Evolutionary conservation across 2,113 vertebrate genomes (phyloP).

Genomic region (Platichthys flesus): DNA sequence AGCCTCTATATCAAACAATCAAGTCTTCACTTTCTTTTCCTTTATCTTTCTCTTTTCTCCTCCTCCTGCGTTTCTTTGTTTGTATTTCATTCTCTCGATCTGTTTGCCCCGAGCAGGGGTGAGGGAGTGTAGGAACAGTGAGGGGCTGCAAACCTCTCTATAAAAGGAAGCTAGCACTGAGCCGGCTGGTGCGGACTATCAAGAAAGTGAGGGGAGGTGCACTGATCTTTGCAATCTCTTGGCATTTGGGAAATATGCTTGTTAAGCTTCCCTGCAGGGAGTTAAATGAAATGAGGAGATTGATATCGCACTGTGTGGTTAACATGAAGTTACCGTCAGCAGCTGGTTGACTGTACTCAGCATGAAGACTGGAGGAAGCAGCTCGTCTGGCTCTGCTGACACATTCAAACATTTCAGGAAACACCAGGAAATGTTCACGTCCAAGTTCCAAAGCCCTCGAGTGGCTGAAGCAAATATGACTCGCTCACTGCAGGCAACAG

Average conservation of each 20-base stretch:
- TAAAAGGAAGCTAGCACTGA: constrained; percentile 67
- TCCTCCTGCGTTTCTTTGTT: constrained; percentile 11
- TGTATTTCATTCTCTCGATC: constrained; percentile 7
- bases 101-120: constrained; percentile 28
- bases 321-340: neutral
- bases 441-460: neutral
- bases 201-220: neutral
- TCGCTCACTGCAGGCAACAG: no score
- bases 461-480: neutral
- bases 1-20: neutral
- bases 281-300: neutral
- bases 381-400: no score
- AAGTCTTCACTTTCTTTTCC: neutral
- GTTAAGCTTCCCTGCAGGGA: neutral
- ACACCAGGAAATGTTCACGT: neutral
- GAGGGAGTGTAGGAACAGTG: constrained; percentile 25
- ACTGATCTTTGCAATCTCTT: constrained; percentile 25
- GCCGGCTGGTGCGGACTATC: constrained; percentile 22
- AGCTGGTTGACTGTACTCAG: neutral
- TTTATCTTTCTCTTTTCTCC: neutral
- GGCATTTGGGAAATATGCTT: constrained; percentile 1
- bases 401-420: no score
- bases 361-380: neutral
- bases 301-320: neutral
- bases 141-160: constrained; percentile 54